Percentiles rank a stretch among this genome's conserved stretches.
Evolutionary conservation across 2,797 vertebrate genomes (phyloP).

Genomic region (Hoplostethus atlanticus): DNA sequence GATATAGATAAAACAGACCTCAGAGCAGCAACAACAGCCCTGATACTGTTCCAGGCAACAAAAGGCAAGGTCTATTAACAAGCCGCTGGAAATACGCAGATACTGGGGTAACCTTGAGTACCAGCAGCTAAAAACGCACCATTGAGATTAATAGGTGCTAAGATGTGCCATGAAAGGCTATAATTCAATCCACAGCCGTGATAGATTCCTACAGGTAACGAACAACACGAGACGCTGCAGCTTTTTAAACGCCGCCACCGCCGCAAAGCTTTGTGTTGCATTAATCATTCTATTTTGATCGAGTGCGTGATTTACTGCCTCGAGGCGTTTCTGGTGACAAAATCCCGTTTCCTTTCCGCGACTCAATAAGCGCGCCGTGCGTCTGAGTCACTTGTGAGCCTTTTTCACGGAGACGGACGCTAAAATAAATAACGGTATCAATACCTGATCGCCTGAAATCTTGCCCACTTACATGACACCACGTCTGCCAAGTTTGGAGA

Average conservation of each 20-base stretch:
- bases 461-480: conserved; percentile 38
- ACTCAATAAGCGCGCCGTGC: background rate
- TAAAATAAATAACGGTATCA: no score
- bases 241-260: conserved; percentile 47
- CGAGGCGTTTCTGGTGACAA: conserved; percentile 36
- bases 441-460: background rate
- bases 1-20: conserved; percentile 75
- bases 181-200: conserved; percentile 75
- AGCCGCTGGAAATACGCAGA: conserved; percentile 73
- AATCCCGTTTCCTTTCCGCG: conserved; percentile 34
- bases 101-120: conserved; percentile 73
- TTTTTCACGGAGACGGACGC: no score
- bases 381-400: conserved; percentile 23
- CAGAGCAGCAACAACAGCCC: conserved; percentile 61
- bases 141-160: conserved; percentile 77
- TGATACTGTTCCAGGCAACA: conserved; percentile 72
- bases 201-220: conserved; percentile 66
- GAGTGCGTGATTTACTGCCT: conserved; percentile 61
- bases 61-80: conserved; percentile 70
- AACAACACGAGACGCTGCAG: conserved; percentile 54
- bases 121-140: conserved; percentile 51
- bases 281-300: conserved; percentile 60
- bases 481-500: conserved; percentile 28
- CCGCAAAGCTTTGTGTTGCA: conserved; percentile 15
- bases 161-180: conserved; percentile 68